Base-by-base conservation (phyloP, 2,113 vertebrate genomes). In the Cyrtonyx montezumae region DNA sequence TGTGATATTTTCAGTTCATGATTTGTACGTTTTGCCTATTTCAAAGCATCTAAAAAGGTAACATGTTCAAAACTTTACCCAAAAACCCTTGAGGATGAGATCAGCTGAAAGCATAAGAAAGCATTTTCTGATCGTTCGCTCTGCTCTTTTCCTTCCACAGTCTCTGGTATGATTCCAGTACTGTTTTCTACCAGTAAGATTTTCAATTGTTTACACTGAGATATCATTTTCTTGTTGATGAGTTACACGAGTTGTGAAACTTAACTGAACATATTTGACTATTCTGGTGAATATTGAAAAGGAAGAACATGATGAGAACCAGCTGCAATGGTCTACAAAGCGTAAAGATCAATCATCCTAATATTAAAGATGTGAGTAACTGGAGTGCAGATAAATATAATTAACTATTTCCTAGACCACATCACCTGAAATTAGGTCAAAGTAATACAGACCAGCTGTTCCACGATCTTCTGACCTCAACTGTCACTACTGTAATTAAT, bases 371-470 rank as follows among this genome's bases (percentile, higher is more conserved):
- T 49, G 36, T 68, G 68, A 91, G 32, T 62, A 73, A 80, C 26
- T 37, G 26, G 51, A 84, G 66, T 90, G 76, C 45, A 85, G 87
- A 85, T 92, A 91, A 87, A 77, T 56, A 36, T 48, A 90, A 94
- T 85, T 80, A 94, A 87, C 70, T 91, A 74, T 96, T 96, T 93
- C 79, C 82, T 90, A 95, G 23, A 94, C 56, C n/a, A 74, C 36
- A 90, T 79, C 82, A 96, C 76, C 84, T 94, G 76, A 92, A 43
- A 88, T 89, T 80, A 88, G 61, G 84, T 78, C 94, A 88, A 87
- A 94, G 73, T 90, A 91, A 91, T 89, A 91, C 7, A 92, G 63
- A 69, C 21, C 9, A 0, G 71, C 70, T 93, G 79, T 75, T 89
- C 71, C 23, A 32, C 65, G 84, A 91, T 85, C 61, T 37, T 43